Percentiles rank a stretch among this genome's conserved stretches.
Conservation (phyloP, 2,888 invertebrate genomes). For the Morpho helenor region DNA sequence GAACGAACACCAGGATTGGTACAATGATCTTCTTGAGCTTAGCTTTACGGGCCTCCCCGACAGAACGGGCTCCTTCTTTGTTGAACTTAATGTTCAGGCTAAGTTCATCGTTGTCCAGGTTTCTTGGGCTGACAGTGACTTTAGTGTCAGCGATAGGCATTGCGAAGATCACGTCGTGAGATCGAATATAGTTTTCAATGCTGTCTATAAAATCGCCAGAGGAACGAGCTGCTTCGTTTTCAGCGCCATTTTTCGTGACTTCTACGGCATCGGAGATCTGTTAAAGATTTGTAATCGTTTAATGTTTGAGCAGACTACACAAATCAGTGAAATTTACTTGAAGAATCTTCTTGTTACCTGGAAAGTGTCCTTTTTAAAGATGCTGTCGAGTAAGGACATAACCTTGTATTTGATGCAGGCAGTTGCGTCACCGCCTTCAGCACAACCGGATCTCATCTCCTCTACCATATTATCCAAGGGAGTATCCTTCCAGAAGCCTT, state of each 20-base stretch:
- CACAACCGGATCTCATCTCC: conserved; percentile 87
- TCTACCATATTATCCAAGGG: conserved; percentile 86
- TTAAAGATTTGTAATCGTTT: conserved; percentile 6
- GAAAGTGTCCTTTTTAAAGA: conserved; percentile 88
- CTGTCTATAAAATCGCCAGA: conserved; percentile 82
- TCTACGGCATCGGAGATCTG: conserved; percentile 87
- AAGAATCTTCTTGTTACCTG: conserved; percentile 74
- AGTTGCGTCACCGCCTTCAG: conserved; percentile 86
- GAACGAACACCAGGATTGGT: conserved; percentile 90
- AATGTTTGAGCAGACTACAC: neutral
- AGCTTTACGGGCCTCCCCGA: conserved; percentile 84
- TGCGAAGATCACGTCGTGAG: conserved; percentile 89
- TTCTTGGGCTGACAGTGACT: conserved; percentile 88
- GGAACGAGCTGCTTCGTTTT: conserved; percentile 81
- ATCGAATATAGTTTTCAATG: conserved; percentile 85
- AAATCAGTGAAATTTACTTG: conserved; percentile 10
- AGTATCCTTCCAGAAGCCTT: conserved; percentile 84
- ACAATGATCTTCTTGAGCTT: conserved; percentile 92
- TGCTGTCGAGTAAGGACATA: conserved; percentile 87
- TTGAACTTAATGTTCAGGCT: conserved; percentile 84
- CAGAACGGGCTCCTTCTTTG: conserved; percentile 75
- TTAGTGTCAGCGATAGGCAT: conserved; percentile 85
- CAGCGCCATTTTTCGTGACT: conserved; percentile 85
- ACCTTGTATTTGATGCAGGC: conserved; percentile 92
- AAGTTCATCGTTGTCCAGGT: conserved; percentile 87